Base-by-base conservation (phyloP, 2,113 vertebrate genomes). In the Serilophus lunatus region DNA sequence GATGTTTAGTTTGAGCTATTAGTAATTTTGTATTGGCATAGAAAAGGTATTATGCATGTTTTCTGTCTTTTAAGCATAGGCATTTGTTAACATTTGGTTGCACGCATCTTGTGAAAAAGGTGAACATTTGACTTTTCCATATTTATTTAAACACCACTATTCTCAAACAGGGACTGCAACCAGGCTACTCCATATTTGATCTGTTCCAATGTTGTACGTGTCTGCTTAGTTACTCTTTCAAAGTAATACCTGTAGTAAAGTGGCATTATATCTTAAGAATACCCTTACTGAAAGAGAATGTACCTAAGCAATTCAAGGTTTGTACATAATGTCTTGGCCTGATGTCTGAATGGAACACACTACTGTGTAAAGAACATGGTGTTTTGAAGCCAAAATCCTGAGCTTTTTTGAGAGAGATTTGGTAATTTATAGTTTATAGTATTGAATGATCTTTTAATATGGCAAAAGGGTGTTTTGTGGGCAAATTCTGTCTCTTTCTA, bases 341-440 rank as follows among this genome's bases (percentile, higher is more conserved):
- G 24, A 10, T 51, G 23, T 17, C 54, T 59, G 64, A 94, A 80
- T 5, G 7, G 66, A 36, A 94, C 70, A 61, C 57, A 61, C n/a
- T 85, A 4, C 57, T 82, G 24, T 65, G 47, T 57, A 76, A 50
- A 90, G 82, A 82, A 76, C 50, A 26, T 19, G 17, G 29, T 92
- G 84, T 93, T 96, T 92, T 70, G 78, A 74, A 82, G 51, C 51
- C 68, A 77, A 68, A 93, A 79, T 85, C 60, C 63, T 57, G 42
- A 82, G 35, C 22, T 90, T 92, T 95, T 61, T 51, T 3, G 13
- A n/a, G 12, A 51, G 40, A 60, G 24, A 65, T 49, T 93, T 88
- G 54, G 42, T 82, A 29, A 63, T 80, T 90, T 56, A 47, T 57
- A 40, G 59, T n/a, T 80, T 59, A 59, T 2, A 40, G 50, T 80